A percentile compares a stretch with the other conserved stretches of the same genome.
These are phyloP conservation scores for Drosophila meridiana DNA, from an alignment of 2,888 invertebrate genomes.

Conservation along the genomic window DNA sequence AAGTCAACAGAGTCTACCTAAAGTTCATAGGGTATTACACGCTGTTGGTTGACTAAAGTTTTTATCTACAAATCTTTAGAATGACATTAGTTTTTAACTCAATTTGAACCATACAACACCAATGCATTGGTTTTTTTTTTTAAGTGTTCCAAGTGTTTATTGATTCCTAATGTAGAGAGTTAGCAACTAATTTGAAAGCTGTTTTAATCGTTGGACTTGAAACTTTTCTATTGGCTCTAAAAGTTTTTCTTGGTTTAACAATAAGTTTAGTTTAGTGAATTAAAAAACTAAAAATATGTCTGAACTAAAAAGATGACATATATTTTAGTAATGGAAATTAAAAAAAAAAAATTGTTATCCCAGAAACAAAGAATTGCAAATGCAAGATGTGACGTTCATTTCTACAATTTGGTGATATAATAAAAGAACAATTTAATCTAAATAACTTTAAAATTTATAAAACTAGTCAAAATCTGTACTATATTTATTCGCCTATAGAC, in stretches of 20 bases:
- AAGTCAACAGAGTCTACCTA: background rate
- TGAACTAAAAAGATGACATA: background rate
- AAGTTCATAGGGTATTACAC: background rate
- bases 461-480: no score
- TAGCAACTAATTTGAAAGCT: background rate
- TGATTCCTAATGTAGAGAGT: background rate
- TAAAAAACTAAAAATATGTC: background rate
- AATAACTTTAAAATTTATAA: no score
- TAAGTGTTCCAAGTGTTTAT: background rate
- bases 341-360: no score
- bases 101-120: no score
- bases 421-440: no score
- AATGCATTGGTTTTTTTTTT: background rate
- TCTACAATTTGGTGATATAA: no score
- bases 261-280: background rate
- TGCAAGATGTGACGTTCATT: no score
- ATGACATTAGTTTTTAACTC: background rate
- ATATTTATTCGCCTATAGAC: no score
- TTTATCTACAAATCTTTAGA: background rate
- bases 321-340: background rate
- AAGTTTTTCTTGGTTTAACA: background rate
- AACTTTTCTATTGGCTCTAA: background rate
- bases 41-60: background rate
- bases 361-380: no score
- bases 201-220: background rate